phyloP scores from a whole-genome alignment of 2,113 vertebrate genomes.

The Bagarius yarrelli region DNA sequence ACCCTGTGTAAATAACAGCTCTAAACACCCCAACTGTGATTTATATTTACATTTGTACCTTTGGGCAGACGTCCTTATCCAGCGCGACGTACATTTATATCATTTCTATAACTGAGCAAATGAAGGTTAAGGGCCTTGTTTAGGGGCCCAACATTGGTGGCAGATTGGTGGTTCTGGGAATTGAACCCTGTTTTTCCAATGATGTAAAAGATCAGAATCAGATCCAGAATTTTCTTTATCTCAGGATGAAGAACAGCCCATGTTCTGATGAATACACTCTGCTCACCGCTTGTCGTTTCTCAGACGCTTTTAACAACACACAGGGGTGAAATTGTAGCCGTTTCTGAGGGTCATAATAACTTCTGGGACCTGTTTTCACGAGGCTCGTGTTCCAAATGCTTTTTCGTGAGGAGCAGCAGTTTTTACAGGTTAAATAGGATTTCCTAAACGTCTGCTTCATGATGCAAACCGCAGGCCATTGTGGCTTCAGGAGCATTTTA shows the following conservation, averaged over 20 bases:
- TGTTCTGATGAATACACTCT: neutral
- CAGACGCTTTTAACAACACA: neutral
- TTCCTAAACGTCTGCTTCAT: neutral
- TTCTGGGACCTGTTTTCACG: neutral
- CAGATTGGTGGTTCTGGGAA: too few species aligned
- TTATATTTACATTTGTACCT: too few species aligned
- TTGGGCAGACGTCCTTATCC: too few species aligned
- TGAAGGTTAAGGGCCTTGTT: too few species aligned
- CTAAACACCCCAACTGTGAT: too few species aligned
- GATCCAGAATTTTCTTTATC: too few species aligned
- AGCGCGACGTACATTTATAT: too few species aligned
- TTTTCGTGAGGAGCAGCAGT: conserved; percentile 1
- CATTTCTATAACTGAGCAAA: too few species aligned
- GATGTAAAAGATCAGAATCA: too few species aligned
- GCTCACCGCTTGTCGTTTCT: neutral
- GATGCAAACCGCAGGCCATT: neutral
- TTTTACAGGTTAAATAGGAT: conserved; percentile 9
- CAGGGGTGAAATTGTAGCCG: neutral
- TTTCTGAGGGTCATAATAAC: neutral
- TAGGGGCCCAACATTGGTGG: too few species aligned
- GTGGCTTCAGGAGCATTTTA: neutral
- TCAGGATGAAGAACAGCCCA: neutral
- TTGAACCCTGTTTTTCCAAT: too few species aligned
- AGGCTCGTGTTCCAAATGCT: neutral
- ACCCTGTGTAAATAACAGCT: too few species aligned